Base-by-base conservation (phyloP, 2,888 invertebrate species). In the Smittia aterrima region DNA sequence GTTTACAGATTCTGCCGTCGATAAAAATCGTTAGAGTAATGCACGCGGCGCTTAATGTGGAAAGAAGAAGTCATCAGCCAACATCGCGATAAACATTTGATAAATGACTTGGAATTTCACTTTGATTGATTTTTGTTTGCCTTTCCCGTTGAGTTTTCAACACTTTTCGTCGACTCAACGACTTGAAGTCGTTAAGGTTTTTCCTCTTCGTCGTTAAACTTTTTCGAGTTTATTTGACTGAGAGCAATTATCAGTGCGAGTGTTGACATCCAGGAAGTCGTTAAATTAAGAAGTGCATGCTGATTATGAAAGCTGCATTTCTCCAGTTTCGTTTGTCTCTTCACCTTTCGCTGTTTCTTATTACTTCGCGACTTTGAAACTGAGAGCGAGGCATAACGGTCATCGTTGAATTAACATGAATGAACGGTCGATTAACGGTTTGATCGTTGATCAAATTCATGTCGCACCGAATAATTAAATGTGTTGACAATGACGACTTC, bases 181-280 rank as follows among this genome's bases (percentile, higher is more conserved):
- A 32, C 32, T 32, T 32, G 32, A 32, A 32, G 32, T 32, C 32
- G 32, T 32, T 32, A 32, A 32, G 11, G 47, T 47, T 47, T n/a
- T 58, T 13, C 7, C 58, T 58, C 58, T 22, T 58, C 16, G 11
- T 47, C 16, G 47, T 47, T 47, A 47, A 47, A n/a, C 11, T 47
- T 16, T 47, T 47, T 47, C 47, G 47, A 16, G 11, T 47, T 58
- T 20, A 58, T 58, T 58, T 58, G 22, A 18, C 20, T 16, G n/a
- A 2, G 58, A 13, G 13, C 47, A 16, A 47, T 47, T 16, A 16
- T 47, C 16, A 4, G 16, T 18, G 22, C n/a, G n/a, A n/a, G 18
- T 13, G 58, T 13, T 58, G 58, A 58, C 58, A 58, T 58, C n/a
- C 20, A 58, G 58, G 58, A 58, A 58, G 58, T 58, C 22, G 22